Evolutionary conservation across 2,113 vertebrate species (phyloP), one percentile per base, ranked within the genome.

Genomic region (Grantiella picta): DNA sequence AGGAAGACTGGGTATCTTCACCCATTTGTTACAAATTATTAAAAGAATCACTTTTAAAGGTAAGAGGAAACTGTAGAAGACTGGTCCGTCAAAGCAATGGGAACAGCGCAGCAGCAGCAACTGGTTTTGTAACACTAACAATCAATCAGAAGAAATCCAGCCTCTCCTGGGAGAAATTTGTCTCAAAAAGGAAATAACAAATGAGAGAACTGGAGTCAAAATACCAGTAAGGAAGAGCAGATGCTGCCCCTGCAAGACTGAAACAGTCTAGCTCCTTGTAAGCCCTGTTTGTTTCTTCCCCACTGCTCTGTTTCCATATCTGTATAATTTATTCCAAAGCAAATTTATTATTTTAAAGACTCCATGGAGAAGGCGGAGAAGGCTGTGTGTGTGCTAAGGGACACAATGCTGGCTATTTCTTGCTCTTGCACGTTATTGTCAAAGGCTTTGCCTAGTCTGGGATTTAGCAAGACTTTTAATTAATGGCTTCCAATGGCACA

Each of bases 341-440:
- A 86, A 72, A 89, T 81, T 50, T 71, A 77, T 81, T 92, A 70
- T 83, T 95, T 91, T 91, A 77, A 93, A 96, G 54, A 57, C 40
- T 90, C 66, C 8, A 15, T 2, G 2, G 52, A 86, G 63, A 80
- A 91, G 52, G 28, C 4, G 0, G 79, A 61, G 54, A 90, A 93
- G 61, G 45, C 40, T 54, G 4, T 36, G 44, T 36, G 25, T 36
- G 57, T 73, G 69, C 64, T 84, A 47, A 75, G 53, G 72, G 70
- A 73, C 68, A 61, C 49, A 44, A n/a, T 8, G 76, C 68, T 63
- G 54, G 56, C 54, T 95, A 35, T 57, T 89, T 91, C 81, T 76
- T 76, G 42, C 25, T 87, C 66, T n/a, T 70, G 47, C 61, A 72
- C 2, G 3, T 45, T 69, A 76, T 91, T 80, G 35, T 57, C 81